Conservation (phyloP, 2,113 vertebrate species). For the Zingel zingel region DNA sequence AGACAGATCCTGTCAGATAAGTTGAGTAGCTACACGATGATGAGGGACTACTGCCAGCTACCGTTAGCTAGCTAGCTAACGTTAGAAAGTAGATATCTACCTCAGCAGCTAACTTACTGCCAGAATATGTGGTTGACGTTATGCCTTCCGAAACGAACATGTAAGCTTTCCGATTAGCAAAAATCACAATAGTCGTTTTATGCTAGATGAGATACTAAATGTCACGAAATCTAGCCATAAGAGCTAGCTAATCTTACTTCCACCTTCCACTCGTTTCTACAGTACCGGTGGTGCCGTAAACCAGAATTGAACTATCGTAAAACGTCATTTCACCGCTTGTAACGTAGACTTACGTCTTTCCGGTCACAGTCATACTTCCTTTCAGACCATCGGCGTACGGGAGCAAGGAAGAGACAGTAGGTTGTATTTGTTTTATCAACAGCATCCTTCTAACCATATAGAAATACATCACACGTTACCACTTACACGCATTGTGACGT, state of each 20-base stretch:
- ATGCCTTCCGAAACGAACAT: background rate
- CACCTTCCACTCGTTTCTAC: slow-evolving; percentile 44
- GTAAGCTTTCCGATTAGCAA: background rate
- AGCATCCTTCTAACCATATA: background rate
- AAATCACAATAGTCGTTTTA: background rate
- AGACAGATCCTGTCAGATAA: slow-evolving; percentile 16
- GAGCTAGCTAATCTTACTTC: slow-evolving; percentile 64
- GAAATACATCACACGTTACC: fast-evolving
- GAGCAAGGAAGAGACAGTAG: slow-evolving; percentile 39
- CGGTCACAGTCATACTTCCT: slow-evolving; percentile 36
- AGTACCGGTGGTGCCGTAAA: slow-evolving; percentile 65
- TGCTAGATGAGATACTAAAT: background rate
- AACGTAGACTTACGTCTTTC: background rate
- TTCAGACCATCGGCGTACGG: slow-evolving; percentile 18
- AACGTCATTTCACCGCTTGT: background rate
- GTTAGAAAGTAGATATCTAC: slow-evolving; percentile 58
- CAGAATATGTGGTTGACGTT: background rate
- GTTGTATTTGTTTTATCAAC: slow-evolving; percentile 11
- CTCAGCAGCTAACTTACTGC: slow-evolving; percentile 16
- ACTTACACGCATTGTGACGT: fast-evolving
- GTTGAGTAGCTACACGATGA: slow-evolving; percentile 24
- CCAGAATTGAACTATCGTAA: slow-evolving; percentile 10
- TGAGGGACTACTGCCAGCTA: slow-evolving; percentile 26
- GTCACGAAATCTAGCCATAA: background rate
- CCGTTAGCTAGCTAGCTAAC: slow-evolving; percentile 70